A percentile compares a stretch with the other conserved stretches of the same genome.
These are phyloP conservation scores for Gila robusta DNA, from an alignment of 2,797 vertebrate genomes.

Conservation along the genomic window DNA sequence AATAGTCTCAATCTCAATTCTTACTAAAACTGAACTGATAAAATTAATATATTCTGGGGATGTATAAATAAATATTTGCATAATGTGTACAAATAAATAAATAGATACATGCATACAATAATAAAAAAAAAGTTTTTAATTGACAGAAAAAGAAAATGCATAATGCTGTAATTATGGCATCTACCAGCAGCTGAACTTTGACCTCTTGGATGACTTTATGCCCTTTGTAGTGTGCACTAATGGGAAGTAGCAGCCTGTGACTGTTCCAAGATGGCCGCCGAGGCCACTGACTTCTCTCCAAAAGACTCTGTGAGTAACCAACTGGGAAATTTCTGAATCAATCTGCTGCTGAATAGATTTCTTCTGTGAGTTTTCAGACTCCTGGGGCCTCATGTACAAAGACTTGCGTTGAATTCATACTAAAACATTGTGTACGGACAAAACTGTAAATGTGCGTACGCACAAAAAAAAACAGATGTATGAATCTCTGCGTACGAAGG, in stretches of 20 bases:
- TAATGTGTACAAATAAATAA: no score
- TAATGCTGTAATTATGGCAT: not conserved
- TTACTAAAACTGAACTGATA: not conserved
- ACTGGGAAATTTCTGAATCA: not conserved
- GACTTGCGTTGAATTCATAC: no score
- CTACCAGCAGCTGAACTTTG: not conserved
- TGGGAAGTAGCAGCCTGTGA: not conserved
- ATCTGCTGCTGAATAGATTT: not conserved
- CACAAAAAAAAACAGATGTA: no score
- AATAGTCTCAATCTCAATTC: no score
- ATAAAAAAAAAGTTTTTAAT: not conserved
- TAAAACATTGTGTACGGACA: no score
- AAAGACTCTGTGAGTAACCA: not conserved
- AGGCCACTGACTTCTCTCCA: not conserved
- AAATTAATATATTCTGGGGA: not conserved
- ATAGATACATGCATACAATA: not conserved
- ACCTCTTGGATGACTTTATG: not conserved
- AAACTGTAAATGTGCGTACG: no score
- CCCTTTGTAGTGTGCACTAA: not conserved
- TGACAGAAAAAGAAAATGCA: not conserved
- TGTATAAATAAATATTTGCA: no score
- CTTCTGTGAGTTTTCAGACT: not conserved
- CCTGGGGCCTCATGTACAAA: no score
- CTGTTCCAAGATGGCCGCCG: not conserved
- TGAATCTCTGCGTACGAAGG: no score